Evolutionary conservation across 2,113 vertebrate genomes (phyloP).

Genomic region (Rhinoderma darwinii): DNA sequence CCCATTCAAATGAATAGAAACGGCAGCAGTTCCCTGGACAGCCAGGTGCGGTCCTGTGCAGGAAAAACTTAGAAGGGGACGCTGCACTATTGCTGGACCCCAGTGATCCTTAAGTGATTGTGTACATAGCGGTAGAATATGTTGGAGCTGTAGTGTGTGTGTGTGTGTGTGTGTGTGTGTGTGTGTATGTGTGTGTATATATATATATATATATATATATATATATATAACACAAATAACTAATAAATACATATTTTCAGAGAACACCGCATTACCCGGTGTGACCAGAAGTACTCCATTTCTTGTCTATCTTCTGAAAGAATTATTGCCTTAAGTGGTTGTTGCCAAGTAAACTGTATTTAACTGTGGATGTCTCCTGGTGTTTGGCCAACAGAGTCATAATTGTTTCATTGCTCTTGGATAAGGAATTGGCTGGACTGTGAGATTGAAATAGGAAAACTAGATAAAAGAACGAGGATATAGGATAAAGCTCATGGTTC

Average conservation of each 20-base stretch:
- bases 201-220: no score
- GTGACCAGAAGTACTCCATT: not conserved
- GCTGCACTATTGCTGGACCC: no score
- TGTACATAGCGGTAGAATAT: not conserved
- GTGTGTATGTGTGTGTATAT: no score
- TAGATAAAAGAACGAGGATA: not conserved
- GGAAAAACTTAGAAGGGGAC: no score
- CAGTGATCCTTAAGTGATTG: no score
- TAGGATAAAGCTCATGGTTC: not conserved
- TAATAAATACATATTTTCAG: not conserved
- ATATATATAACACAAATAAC: not conserved
- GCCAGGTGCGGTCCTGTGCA: no score
- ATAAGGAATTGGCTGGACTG: not conserved
- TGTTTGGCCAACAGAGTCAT: slow-evolving; percentile 6
- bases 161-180: no score
- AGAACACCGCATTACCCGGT: not conserved
- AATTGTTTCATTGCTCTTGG: slow-evolving; percentile 11
- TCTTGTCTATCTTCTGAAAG: not conserved
- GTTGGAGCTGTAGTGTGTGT: no score
- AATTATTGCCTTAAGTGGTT: not conserved
- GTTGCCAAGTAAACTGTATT: slow-evolving; percentile 5
- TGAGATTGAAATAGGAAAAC: not conserved
- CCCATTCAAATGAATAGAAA: no score
- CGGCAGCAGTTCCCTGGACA: no score
- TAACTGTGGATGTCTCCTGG: not conserved